A percentile compares a stretch with the other conserved stretches of the same genome.
Evolutionary conservation across 1,140 invertebrate genomes (phyloP).

Genomic region (Caenorhabditis latens): DNA sequence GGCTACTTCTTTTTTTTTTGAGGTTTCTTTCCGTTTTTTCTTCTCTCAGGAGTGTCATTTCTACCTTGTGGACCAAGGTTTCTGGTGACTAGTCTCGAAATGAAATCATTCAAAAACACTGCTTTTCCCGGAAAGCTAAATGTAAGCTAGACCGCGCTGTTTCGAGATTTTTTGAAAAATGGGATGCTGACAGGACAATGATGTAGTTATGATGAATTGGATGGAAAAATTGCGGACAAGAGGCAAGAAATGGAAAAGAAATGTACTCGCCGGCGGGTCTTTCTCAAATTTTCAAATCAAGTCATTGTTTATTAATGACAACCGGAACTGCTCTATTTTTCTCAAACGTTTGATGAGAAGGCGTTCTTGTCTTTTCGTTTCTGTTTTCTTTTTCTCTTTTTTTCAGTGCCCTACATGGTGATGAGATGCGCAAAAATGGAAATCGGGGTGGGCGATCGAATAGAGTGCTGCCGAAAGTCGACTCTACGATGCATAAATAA

Average conservation of each 20-base stretch:
- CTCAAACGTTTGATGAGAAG: neutral
- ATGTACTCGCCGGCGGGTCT: neutral
- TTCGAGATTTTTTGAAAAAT: neutral
- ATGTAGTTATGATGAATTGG: conserved; percentile 37
- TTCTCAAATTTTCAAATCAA: conserved; percentile 41
- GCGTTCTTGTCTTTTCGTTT: neutral
- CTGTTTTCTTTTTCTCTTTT: neutral
- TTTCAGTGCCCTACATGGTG: neutral
- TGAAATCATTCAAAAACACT: neutral
- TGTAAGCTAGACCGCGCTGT: neutral
- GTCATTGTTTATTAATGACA: conserved; percentile 50
- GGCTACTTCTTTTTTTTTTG: neutral
- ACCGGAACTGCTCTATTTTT: conserved; percentile 41
- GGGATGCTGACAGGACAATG: neutral
- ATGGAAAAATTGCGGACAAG: conserved; percentile 11
- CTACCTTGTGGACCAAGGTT: neutral
- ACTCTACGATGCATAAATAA: conserved; percentile 51
- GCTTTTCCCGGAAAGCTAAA: no score
- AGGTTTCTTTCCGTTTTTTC: neutral
- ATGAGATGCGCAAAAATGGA: conserved; percentile 36
- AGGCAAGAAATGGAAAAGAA: neutral
- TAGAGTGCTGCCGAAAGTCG: conserved; percentile 4
- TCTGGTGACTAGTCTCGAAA: neutral
- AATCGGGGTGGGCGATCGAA: conserved; percentile 31
- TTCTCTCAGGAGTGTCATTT: neutral